These are phyloP conservation scores for Gymnothorax reevesii DNA, from an alignment of 2,797 vertebrate species.

Conservation along the genomic window DNA sequence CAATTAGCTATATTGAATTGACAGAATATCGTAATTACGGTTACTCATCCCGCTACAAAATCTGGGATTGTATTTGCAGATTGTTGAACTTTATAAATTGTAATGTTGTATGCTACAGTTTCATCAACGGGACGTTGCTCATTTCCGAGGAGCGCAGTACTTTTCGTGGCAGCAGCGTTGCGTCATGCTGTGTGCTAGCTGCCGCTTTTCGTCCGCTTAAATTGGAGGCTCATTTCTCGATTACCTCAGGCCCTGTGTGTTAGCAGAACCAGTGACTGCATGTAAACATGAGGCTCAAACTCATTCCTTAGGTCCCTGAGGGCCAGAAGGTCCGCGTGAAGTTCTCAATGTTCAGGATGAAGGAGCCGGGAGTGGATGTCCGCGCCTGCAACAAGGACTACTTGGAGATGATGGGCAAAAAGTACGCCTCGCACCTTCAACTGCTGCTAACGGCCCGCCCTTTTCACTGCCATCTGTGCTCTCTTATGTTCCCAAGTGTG, in stretches of 20 bases:
- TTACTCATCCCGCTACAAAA: too few species aligned
- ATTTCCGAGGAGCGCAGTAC: too few species aligned
- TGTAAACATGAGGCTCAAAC: conserved; percentile 28
- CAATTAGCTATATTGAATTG: too few species aligned
- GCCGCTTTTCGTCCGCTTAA: neutral
- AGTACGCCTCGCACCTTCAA: conserved; percentile 55
- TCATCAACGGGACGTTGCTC: too few species aligned
- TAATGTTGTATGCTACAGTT: too few species aligned
- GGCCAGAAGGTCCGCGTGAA: conserved; percentile 64
- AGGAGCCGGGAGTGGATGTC: conserved; percentile 70
- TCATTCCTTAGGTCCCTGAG: conserved; percentile 58
- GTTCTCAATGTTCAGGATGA: conserved; percentile 75
- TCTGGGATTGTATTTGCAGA: too few species aligned
- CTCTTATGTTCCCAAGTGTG: neutral
- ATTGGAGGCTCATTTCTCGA: neutral
- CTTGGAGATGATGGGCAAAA: conserved; percentile 64
- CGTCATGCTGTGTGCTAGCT: too few species aligned
- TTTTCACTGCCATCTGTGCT: neutral
- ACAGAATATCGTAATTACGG: too few species aligned
- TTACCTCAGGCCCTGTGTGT: neutral
- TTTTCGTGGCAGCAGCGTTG: neutral
- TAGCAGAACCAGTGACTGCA: neutral
- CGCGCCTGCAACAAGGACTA: conserved; percentile 74
- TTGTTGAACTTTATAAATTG: too few species aligned
- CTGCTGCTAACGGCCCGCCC: neutral